Base-by-base conservation (phyloP, 2,888 invertebrate genomes). In the Dromius quadrimaculatus region DNA sequence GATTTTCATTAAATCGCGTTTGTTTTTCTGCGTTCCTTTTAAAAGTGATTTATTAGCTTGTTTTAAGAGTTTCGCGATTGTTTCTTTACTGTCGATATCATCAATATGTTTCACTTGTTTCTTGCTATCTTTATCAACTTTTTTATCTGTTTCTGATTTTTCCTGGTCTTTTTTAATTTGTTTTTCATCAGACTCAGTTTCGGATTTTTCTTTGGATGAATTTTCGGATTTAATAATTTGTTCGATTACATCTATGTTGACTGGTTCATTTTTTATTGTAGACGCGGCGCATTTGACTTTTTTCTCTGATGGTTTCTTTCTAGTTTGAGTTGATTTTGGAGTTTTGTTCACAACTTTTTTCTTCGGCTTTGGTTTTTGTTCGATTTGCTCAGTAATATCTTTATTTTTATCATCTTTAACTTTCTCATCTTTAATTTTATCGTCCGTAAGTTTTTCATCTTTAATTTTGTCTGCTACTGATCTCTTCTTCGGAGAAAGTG, bases 351-450 rank as follows among this genome's bases (percentile, higher is more conserved):
- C 82, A 15, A 85, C 75, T 50, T 85, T 85, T 5, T 85, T 85
- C 77, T 85, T 85, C 0, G 85, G 85, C 76, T 85, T 81, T 28
- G 85, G 85, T 73, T 85, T 84, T 2, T 85, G 85, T 50, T 85
- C 79, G 2, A 85, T 85, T 74, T 84, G 79, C 2, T 84, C 84
- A 59, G 84, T 76, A 45, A 72, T 72, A 23, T 72, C 73, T 34
- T 72, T 57, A 8, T 72, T 73, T 43, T 73, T 28, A 64, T 64
- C 19, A 70, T 23, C 65, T 72, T 73, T 9, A 73, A 59, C 32
- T 71, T 71, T 71, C 72, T 72, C 20, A 54, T 8, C 6, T 11
- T 59, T 45, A 43, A 61, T 36, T 19, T 73, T 45, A 23, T 59
- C 70, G n/a, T n/a, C n/a, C n/a, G n/a, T n/a, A n/a, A n/a, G n/a